Evolutionary conservation across 1,140 invertebrate genomes (phyloP).

Genomic region (Laupala kohalensis): DNA sequence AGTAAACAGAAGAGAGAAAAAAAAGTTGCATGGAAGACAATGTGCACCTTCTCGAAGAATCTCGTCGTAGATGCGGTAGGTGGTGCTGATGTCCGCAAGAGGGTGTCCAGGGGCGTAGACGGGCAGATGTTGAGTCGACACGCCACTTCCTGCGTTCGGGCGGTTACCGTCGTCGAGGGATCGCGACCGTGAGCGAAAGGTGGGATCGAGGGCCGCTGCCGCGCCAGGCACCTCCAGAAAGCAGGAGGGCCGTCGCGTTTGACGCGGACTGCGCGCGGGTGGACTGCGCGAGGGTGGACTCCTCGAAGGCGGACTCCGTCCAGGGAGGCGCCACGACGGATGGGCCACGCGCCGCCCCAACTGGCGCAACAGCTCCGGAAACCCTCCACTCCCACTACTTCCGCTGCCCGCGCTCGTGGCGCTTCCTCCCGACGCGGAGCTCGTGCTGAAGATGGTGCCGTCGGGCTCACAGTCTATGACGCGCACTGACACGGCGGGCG

Average conservation of each 20-base stretch:
- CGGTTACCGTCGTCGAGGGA: slow-evolving; percentile 47
- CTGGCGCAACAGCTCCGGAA: background rate
- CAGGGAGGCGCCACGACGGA: background rate
- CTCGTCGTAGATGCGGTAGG: slow-evolving; percentile 65
- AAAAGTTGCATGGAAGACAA: background rate
- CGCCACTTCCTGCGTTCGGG: slow-evolving; percentile 29
- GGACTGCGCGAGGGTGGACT: background rate
- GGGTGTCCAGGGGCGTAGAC: slow-evolving; percentile 18
- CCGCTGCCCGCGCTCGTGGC: background rate
- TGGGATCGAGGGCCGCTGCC: slow-evolving; percentile 37
- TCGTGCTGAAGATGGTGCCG: background rate
- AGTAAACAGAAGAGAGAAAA: too few species aligned
- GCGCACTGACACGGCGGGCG: background rate
- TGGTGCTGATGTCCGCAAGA: slow-evolving; percentile 56
- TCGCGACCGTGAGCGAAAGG: slow-evolving; percentile 59
- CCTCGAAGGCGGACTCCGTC: background rate
- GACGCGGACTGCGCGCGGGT: slow-evolving; percentile 28
- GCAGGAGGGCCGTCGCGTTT: slow-evolving; percentile 21
- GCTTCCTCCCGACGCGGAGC: background rate
- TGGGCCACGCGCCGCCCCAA: background rate
- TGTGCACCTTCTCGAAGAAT: slow-evolving; percentile 61
- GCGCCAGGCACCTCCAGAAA: slow-evolving; percentile 14
- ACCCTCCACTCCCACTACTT: background rate
- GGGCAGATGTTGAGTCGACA: too few species aligned
- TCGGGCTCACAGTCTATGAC: background rate